A percentile compares a stretch with the other conserved stretches of the same genome.
Evolutionary conservation across 1,140 invertebrate species (phyloP).

Genomic region (Diorhabda elongata): DNA sequence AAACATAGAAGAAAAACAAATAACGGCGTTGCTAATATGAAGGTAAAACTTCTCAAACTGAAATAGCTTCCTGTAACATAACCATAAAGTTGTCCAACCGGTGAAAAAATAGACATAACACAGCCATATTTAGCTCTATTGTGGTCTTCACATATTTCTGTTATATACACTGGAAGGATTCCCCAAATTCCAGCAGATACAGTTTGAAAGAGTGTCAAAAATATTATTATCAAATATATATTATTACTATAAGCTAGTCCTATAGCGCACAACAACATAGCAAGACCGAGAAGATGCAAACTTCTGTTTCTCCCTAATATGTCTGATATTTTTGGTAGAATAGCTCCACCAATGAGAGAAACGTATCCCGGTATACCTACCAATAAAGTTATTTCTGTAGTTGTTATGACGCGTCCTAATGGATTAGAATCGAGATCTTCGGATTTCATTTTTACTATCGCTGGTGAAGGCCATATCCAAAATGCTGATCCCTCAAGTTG

Average conservation of each 20-base stretch:
- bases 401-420: slow-evolving; percentile 43
- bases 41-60: slow-evolving; percentile 62
- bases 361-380: slow-evolving; percentile 73
- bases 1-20: slow-evolving; percentile 62
- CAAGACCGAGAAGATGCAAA: slow-evolving; percentile 43
- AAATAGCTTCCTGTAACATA: slow-evolving; percentile 57
- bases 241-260: slow-evolving; percentile 45
- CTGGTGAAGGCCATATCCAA: slow-evolving; percentile 64
- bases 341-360: slow-evolving; percentile 51
- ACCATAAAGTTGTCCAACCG: slow-evolving; percentile 34
- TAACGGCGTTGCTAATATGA: slow-evolving; percentile 59
- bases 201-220: slow-evolving; percentile 48
- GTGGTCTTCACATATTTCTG: too few relatives aligned
- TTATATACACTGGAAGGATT: slow-evolving; percentile 48
- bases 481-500: too few relatives aligned
- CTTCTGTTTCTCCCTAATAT: slow-evolving; percentile 46
- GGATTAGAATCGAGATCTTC: slow-evolving; percentile 28
- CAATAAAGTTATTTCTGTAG: slow-evolving; percentile 69
- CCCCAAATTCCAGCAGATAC: slow-evolving; percentile 48
- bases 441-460: slow-evolving; percentile 53
- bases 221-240: slow-evolving; percentile 41
- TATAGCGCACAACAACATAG: slow-evolving; percentile 45
- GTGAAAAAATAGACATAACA: slow-evolving; percentile 56
- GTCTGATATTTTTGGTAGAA: slow-evolving; percentile 35
- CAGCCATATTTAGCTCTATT: slow-evolving; percentile 47